Conservation (phyloP, 2,888 invertebrate genomes). For the Hirtodrosophila confusa region DNA sequence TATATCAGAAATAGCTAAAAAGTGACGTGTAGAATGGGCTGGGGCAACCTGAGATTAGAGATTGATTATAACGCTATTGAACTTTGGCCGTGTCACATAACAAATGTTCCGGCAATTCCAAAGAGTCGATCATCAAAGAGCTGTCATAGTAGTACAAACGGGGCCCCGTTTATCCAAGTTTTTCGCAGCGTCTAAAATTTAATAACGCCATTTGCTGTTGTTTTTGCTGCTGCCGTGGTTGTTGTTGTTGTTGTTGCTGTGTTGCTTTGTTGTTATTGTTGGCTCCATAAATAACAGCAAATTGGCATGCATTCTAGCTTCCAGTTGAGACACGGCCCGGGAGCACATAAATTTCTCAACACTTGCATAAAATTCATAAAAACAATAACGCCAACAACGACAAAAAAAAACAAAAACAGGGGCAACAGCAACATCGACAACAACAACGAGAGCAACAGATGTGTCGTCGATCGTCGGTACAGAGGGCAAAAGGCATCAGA, state of each 20-base stretch:
- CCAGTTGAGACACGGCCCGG: conserved; percentile 55
- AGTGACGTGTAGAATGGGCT: conserved; percentile 24
- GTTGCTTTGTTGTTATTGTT: conserved; percentile 37
- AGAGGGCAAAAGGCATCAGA: conserved; percentile 22
- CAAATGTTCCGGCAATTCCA: conserved; percentile 16
- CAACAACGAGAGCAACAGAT: conserved; percentile 50
- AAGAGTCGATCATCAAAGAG: conserved; percentile 41
- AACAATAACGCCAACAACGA: conserved; percentile 67
- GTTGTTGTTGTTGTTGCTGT: conserved; percentile 19
- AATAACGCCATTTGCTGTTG: conserved; percentile 53
- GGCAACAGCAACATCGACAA: conserved; percentile 14
- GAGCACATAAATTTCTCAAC: conserved; percentile 76
- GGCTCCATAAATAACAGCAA: conserved; percentile 72
- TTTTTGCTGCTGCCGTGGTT: conserved; percentile 17
- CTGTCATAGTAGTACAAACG: conserved; percentile 28
- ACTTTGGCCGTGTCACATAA: conserved; percentile 41
- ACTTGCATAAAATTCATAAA: conserved; percentile 77
- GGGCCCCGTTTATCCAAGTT: conserved; percentile 48
- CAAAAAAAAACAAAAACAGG: conserved; percentile 21
- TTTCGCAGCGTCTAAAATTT: conserved; percentile 62
- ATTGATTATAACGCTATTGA: conserved; percentile 53
- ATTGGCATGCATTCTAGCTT: conserved; percentile 74
- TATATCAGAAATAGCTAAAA: conserved; percentile 29
- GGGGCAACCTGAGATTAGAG: conserved; percentile 30
- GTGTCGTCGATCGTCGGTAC: conserved; percentile 50